These are phyloP conservation scores for Phataginus tricuspis DNA, from an alignment of 2,797 vertebrate genomes.

Conservation along the genomic window DNA sequence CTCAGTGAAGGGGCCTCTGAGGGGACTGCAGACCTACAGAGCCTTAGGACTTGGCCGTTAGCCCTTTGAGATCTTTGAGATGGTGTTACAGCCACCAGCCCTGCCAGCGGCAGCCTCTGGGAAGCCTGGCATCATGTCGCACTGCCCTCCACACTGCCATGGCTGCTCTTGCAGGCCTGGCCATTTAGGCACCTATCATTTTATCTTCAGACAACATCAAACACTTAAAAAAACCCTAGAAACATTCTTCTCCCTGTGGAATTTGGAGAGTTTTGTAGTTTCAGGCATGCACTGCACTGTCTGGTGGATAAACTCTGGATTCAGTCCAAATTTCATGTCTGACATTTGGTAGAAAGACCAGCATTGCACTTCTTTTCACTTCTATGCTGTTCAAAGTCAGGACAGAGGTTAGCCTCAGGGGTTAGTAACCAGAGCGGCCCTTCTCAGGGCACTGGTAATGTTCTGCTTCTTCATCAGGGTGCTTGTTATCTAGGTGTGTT, in stretches of 20 bases:
- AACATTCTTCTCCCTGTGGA: background rate
- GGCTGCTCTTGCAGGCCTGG: background rate
- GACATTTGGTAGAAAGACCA: background rate
- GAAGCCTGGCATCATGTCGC: background rate
- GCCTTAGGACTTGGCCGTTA: background rate
- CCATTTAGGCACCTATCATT: background rate
- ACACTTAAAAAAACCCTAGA: background rate
- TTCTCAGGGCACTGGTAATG: background rate
- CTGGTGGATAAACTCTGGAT: background rate
- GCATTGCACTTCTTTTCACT: background rate
- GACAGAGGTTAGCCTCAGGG: background rate
- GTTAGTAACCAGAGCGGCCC: background rate
- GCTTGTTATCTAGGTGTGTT: background rate
- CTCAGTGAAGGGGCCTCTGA: background rate
- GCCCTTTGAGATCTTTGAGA: background rate
- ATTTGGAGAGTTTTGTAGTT: background rate
- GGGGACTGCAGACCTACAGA: background rate
- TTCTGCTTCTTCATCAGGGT: background rate
- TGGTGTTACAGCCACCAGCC: background rate
- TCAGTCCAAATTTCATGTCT: background rate
- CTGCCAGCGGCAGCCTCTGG: background rate
- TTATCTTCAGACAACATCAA: background rate
- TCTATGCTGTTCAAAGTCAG: background rate
- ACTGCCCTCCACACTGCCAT: background rate
- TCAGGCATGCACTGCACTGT: background rate